These are phyloP conservation scores for Nebria salina DNA, from an alignment of 2,888 invertebrate species.

Conservation along the genomic window DNA sequence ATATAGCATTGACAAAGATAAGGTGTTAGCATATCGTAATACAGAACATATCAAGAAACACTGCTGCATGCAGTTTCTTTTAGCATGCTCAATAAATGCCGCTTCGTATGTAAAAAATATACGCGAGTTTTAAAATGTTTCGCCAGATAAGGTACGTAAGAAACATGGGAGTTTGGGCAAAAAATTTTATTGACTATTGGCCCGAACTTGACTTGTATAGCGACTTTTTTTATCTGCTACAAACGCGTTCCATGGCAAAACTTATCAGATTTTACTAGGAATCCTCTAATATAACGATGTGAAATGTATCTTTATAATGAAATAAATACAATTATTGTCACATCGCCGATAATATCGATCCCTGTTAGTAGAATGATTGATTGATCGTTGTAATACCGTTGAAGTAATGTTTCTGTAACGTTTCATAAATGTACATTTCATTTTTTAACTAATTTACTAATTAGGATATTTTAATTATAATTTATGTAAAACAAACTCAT, in stretches of 20 bases:
- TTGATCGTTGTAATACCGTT: too few species aligned
- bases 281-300: not conserved
- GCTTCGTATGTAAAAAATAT: not conserved
- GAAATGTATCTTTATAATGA: not conserved
- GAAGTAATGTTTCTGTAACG: too few species aligned
- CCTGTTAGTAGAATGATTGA: too few species aligned
- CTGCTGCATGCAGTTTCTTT: not conserved
- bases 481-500: too few species aligned
- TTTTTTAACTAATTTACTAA: too few species aligned
- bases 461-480: too few species aligned
- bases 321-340: too few species aligned
- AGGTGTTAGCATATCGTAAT: not conserved
- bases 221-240: not conserved
- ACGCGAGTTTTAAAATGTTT: not conserved
- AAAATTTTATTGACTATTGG: not conserved
- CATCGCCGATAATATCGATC: too few species aligned
- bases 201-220: not conserved
- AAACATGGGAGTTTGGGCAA: constrained; percentile 8
- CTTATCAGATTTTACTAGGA: not conserved
- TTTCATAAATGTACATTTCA: too few species aligned
- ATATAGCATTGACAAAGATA: not conserved
- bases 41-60: not conserved
- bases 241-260: not conserved
- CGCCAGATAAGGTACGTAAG: constrained; percentile 4
- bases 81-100: not conserved